Evolutionary conservation across 2,888 invertebrate genomes (phyloP).

Genomic region (Bruchidius siliquastri): DNA sequence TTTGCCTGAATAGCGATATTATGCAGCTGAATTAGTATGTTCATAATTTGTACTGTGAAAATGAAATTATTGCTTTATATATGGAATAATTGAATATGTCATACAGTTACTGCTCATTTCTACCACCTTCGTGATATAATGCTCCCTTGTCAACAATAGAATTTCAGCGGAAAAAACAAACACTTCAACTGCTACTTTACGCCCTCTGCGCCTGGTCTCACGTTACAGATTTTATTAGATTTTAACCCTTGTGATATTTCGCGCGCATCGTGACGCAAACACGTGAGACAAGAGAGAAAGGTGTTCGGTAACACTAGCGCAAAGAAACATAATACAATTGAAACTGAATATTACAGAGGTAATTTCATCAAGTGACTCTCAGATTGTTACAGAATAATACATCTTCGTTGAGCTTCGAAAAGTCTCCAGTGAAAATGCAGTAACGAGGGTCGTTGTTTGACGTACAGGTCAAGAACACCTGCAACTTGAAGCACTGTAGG

Average conservation of each 20-base stretch:
- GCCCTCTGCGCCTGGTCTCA: background rate
- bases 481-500: background rate
- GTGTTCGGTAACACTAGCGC: background rate
- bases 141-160: background rate
- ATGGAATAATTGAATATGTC: too few species aligned
- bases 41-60: too few species aligned
- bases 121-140: too few species aligned
- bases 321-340: background rate
- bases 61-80: too few species aligned
- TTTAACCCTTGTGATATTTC: background rate
- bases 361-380: background rate
- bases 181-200: background rate
- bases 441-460: background rate
- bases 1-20: too few species aligned
- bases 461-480: background rate
- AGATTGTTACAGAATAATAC: background rate
- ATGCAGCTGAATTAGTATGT: too few species aligned
- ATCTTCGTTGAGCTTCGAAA: background rate
- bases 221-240: background rate
- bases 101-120: too few species aligned
- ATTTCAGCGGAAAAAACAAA: background rate
- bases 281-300: background rate
- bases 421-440: background rate
- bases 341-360: background rate
- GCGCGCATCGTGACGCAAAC: background rate